Base-by-base conservation (phyloP, 1,140 invertebrate genomes). In the Drosophila pectinifera region DNA sequence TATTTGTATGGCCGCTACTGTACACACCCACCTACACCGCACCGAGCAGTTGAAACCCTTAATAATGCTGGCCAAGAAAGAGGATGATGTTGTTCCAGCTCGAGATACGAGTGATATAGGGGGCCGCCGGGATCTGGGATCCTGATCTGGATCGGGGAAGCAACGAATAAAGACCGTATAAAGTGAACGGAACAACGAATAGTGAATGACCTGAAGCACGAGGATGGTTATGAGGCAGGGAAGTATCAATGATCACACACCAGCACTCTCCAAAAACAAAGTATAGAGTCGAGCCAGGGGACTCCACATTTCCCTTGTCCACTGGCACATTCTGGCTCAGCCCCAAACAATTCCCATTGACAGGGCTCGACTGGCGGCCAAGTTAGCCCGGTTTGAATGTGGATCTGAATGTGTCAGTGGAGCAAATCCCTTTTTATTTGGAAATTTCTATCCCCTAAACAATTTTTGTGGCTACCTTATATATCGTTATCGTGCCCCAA, bases 131-230 rank as follows among this genome's bases (percentile, higher is more conserved):
- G 36, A 38, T 34, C 5, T 36, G 49, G 4, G 13, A 10, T 2
- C 16, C 48, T 3, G 48, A 34, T 51, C 57, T 36, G 8, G 55
- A 59, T 61, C 54, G 16, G 57, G 43, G 7, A n/a, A 13, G 14
- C 8, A 20, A 16, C 16, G 16, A 14, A 13, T 26, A 13, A 51
- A 11, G n/a, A 31, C 6, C 22, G 11, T 18, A 24, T 0, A 28
- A 68, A 16, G 16, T 16, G 36, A 69, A 69, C 46, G 63, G 62
- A 69, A 69, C 48, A 69, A 68, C 65, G 65, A 68, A 55, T 18
- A 28, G 62, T 22, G 31, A 68, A 28, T 68, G 11, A 36, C 38
- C 65, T 67, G 39, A 11, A 10, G 20, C 5, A 20, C 11, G 18
- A 14, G 14, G 8, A 20, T 16, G 31, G 8, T 31, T 58, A 26